phyloP scores from a whole-genome alignment of 2,113 vertebrate genomes.

The Myiopsitta monachus region DNA sequence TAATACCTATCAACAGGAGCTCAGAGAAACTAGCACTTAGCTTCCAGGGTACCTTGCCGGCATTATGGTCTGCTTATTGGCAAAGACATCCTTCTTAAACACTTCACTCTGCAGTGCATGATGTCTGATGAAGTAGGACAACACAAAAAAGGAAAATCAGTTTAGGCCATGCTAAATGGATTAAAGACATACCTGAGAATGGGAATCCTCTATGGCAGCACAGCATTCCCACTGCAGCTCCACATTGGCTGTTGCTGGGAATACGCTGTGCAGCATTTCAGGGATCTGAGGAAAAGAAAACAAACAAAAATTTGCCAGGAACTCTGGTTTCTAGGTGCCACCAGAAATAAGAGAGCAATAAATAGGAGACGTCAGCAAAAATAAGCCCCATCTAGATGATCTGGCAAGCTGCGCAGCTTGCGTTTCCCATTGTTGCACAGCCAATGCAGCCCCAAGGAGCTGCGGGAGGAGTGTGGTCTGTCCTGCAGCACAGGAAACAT shows the following conservation, averaged over 20 bases:
- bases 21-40: neutral
- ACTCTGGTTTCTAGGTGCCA: neutral
- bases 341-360: neutral
- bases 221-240: neutral
- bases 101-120: neutral
- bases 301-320: neutral
- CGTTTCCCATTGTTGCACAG: neutral
- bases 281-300: neutral
- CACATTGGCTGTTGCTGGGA: accelerated
- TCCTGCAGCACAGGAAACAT: neutral
- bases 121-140: neutral
- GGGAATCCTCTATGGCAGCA: neutral
- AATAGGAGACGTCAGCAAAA: neutral
- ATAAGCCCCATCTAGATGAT: neutral
- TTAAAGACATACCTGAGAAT: neutral
- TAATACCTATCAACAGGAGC: neutral
- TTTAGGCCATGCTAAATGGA: neutral
- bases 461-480: neutral
- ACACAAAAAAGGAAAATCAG: neutral
- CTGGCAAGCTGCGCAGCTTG: neutral
- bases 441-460: too few species aligned
- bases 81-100: neutral
- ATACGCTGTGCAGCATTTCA: accelerated
- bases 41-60: neutral
- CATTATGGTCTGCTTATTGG: neutral